phyloP scores from a whole-genome alignment of 2,113 vertebrate species.

The Sisor rabdophorus region DNA sequence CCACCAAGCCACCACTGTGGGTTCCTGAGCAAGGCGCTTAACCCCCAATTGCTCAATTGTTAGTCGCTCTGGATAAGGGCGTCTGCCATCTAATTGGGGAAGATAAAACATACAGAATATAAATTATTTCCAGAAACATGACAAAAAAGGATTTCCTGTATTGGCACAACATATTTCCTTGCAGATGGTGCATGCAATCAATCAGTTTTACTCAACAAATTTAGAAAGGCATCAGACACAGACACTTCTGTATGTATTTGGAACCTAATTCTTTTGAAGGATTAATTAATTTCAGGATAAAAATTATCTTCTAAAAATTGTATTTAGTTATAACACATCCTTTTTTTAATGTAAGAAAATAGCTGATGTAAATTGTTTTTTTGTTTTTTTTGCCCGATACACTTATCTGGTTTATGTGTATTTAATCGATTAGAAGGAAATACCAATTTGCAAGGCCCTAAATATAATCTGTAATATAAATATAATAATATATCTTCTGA shows the following conservation, averaged over 20 bases:
- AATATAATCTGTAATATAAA: too few relatives aligned
- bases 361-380: background rate
- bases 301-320: background rate
- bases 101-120: background rate
- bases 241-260: background rate
- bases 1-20: too few relatives aligned
- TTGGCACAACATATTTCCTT: background rate
- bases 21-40: too few relatives aligned
- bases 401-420: too few relatives aligned
- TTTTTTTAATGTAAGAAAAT: background rate
- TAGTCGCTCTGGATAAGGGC: too few relatives aligned
- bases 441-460: too few relatives aligned
- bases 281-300: background rate
- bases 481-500: too few relatives aligned
- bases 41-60: too few relatives aligned
- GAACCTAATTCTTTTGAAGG: background rate
- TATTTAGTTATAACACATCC: background rate
- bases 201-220: constrained; percentile 22
- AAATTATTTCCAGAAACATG: background rate
- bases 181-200: constrained; percentile 19
- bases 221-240: background rate
- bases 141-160: constrained; percentile 25
- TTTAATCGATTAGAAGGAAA: too few relatives aligned
- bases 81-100: too few relatives aligned
- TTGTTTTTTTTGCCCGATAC: too few relatives aligned